Evolutionary conservation across 2,888 invertebrate species (phyloP).

Genomic region (Pediacus dermestoides): DNA sequence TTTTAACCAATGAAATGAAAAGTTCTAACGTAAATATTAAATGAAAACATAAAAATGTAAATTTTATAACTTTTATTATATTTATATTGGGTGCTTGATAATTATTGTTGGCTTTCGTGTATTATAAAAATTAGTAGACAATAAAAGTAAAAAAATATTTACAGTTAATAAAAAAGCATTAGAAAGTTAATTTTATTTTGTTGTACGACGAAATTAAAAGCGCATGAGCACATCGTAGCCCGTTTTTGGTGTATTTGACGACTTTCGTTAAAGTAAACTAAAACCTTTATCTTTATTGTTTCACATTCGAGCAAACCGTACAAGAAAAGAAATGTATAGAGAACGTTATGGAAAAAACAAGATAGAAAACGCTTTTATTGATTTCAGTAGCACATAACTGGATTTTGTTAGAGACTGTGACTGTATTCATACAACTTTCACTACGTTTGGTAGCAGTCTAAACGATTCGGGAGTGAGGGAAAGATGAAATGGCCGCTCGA

Average conservation of each 20-base stretch:
- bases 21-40: no score
- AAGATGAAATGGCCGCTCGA: slow-evolving; percentile 42
- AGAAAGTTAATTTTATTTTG: no score
- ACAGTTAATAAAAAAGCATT: no score
- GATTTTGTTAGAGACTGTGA: slow-evolving; percentile 50
- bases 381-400: slow-evolving; percentile 68
- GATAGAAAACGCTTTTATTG: slow-evolving; percentile 59
- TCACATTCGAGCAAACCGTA: slow-evolving; percentile 28
- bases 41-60: no score
- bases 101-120: no score
- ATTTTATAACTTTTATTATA: no score
- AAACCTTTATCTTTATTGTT: slow-evolving; percentile 39
- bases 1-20: no score
- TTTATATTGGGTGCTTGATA: no score
- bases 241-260: slow-evolving; percentile 28
- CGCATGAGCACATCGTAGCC: slow-evolving; percentile 44
- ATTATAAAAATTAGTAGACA: no score
- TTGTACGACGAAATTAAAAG: slow-evolving; percentile 38
- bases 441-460: slow-evolving; percentile 35
- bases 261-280: slow-evolving; percentile 34
- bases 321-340: slow-evolving; percentile 27
- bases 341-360: slow-evolving; percentile 32
- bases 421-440: slow-evolving; percentile 9
- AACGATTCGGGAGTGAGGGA: slow-evolving; percentile 33
- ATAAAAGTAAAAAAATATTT: no score